These are phyloP conservation scores for Leptoteleia sp. DNA, from an alignment of 1,140 invertebrate species.

Conservation along the genomic window DNA sequence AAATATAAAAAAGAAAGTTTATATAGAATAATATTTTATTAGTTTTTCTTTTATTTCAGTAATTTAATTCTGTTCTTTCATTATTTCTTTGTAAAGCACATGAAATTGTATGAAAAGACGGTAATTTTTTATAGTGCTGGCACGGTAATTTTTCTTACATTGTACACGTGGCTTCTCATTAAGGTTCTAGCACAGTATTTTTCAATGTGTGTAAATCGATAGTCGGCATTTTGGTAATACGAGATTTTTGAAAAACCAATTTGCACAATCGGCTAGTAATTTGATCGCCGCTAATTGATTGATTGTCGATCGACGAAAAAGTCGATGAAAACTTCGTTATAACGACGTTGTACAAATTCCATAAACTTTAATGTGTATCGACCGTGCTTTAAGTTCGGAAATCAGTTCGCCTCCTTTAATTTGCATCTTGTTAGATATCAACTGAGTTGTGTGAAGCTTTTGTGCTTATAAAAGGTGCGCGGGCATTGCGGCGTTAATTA, in stretches of 20 bases:
- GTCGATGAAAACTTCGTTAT: constrained; percentile 17
- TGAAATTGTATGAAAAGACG: too few species aligned
- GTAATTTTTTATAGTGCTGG: too few species aligned
- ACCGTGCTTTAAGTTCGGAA: constrained; percentile 23
- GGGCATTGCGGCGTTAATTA: constrained; percentile 13
- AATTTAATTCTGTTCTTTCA: too few species aligned
- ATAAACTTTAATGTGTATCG: constrained; percentile 34
- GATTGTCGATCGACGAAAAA: constrained; percentile 10
- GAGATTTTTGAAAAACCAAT: constrained; percentile 10
- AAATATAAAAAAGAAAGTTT: too few species aligned
- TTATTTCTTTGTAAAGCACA: too few species aligned
- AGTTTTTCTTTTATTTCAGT: too few species aligned
- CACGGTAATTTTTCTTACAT: too few species aligned
- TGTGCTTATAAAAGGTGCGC: constrained; percentile 18
- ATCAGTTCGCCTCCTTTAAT: constrained; percentile 43
- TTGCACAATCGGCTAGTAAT: background rate
- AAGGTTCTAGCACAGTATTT: too few species aligned
- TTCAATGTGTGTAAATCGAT: too few species aligned
- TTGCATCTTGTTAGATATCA: constrained; percentile 40
- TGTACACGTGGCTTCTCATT: too few species aligned
- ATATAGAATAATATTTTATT: too few species aligned
- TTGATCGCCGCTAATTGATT: constrained; percentile 19
- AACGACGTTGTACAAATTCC: constrained; percentile 18
- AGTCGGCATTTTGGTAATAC: too few species aligned
- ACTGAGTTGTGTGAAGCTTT: constrained; percentile 25